Evolutionary conservation across 2,888 invertebrate species (phyloP).

Genomic region (Chalcosyrphus nemorum): DNA sequence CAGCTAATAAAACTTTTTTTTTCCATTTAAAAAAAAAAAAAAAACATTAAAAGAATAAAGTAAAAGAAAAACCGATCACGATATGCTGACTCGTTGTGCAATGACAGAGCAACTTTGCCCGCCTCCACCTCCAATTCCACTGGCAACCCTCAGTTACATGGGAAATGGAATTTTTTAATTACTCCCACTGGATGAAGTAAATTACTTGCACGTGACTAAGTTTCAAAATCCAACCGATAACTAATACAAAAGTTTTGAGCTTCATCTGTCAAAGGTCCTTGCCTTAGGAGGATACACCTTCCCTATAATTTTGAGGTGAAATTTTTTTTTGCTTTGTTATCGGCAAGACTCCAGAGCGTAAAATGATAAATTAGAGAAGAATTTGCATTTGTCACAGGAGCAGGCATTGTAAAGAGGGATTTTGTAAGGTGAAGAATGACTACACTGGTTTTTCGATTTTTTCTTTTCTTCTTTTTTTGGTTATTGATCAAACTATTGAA

Average conservation of each 20-base stretch:
- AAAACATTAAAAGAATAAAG: not conserved
- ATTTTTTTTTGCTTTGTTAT: not conserved
- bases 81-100: conserved; percentile 46
- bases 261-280: conserved; percentile 64
- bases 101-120: conserved; percentile 15
- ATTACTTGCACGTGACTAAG: conserved; percentile 63
- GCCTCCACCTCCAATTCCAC: not conserved
- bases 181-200: conserved; percentile 63
- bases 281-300: not conserved
- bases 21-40: conserved; percentile 1
- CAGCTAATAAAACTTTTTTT: conserved; percentile 60
- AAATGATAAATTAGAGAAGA: conserved; percentile 56
- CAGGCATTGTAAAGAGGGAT: not conserved
- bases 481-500: conserved; percentile 42
- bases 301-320: no score
- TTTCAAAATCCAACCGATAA: conserved; percentile 60
- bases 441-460: not conserved
- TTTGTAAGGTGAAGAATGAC: conserved; percentile 22
- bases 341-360: conserved; percentile 7
- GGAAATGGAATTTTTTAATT: conserved; percentile 53
- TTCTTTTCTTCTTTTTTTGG: not conserved
- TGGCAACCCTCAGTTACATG: conserved; percentile 11
- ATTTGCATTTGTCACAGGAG: conserved; percentile 43
- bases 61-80: not conserved
- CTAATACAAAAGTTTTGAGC: conserved; percentile 61